These are phyloP conservation scores for Syrrhaptes paradoxus DNA, from an alignment of 2,113 vertebrate genomes.

Conservation along the genomic window DNA sequence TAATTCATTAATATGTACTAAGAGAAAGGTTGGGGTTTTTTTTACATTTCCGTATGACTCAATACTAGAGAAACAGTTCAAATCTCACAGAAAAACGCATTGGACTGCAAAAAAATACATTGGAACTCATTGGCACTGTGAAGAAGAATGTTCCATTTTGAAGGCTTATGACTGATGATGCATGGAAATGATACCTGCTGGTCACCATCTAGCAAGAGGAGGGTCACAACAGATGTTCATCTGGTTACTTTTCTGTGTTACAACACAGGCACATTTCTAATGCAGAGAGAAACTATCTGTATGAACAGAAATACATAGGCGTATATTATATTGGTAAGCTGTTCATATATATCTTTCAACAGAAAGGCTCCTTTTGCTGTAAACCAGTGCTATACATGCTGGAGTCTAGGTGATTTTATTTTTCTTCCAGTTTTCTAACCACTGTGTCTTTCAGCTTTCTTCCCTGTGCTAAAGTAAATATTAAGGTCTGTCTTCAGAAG, in stretches of 20 bases:
- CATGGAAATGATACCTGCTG: neutral
- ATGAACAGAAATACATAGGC: rapidly evolving
- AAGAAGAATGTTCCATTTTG: neutral
- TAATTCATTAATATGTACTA: neutral
- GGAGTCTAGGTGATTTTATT: neutral
- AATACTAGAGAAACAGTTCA: neutral
- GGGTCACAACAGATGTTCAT: neutral
- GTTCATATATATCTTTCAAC: neutral
- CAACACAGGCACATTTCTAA: neutral
- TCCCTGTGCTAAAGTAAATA: neutral
- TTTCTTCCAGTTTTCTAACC: neutral
- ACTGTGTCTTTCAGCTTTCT: neutral
- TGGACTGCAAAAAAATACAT: neutral
- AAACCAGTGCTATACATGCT: neutral
- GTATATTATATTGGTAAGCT: neutral
- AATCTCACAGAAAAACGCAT: neutral
- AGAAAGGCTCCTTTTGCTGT: neutral
- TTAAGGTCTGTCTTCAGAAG: neutral
- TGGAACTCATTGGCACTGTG: neutral
- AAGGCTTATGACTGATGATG: neutral
- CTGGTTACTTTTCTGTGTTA: neutral
- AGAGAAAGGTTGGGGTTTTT: neutral
- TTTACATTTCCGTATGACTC: neutral
- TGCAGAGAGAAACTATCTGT: neutral
- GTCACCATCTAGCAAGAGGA: neutral